A percentile compares a stretch with the other conserved stretches of the same genome.
These are phyloP conservation scores for Kryphioiulus occultus DNA, from an alignment of 2,888 invertebrate species.

Conservation along the genomic window DNA sequence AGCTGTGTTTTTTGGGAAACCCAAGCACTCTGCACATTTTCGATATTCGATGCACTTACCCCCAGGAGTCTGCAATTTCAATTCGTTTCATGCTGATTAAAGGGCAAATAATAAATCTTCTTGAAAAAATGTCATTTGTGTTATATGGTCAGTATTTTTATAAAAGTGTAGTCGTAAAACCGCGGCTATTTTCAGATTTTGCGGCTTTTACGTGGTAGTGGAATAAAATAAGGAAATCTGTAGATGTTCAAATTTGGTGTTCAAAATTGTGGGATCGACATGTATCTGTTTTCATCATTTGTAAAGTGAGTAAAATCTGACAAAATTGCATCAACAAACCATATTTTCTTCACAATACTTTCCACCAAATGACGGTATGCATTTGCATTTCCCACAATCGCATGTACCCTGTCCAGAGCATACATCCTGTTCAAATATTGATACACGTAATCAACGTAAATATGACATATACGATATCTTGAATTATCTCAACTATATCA, in stretches of 20 bases:
- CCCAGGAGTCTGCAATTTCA: neutral
- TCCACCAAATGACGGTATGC: conserved; percentile 72
- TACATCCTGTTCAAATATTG: neutral
- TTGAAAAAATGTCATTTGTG: too few relatives aligned
- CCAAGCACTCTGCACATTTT: neutral
- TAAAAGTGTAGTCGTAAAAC: too few relatives aligned
- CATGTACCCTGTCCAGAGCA: conserved; percentile 49
- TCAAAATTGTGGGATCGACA: too few relatives aligned
- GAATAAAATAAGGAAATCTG: too few relatives aligned
- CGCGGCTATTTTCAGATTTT: too few relatives aligned
- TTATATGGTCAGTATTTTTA: too few relatives aligned
- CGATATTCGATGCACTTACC: neutral
- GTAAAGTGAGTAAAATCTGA: neutral
- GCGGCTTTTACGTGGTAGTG: too few relatives aligned
- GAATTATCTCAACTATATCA: too few relatives aligned
- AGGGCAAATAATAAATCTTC: too few relatives aligned
- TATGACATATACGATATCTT: neutral
- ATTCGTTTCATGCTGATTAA: too few relatives aligned
- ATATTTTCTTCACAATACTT: conserved; percentile 93
- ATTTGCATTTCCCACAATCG: conserved; percentile 53
- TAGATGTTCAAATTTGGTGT: too few relatives aligned
- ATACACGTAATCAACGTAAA: neutral
- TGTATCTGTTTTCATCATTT: neutral
- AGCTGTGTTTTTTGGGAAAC: neutral
- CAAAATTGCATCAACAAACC: conserved; percentile 67